A percentile compares a stretch with the other conserved stretches of the same genome.
Conservation (phyloP, 2,888 invertebrate genomes). For the Sinhomidia bicolor region DNA sequence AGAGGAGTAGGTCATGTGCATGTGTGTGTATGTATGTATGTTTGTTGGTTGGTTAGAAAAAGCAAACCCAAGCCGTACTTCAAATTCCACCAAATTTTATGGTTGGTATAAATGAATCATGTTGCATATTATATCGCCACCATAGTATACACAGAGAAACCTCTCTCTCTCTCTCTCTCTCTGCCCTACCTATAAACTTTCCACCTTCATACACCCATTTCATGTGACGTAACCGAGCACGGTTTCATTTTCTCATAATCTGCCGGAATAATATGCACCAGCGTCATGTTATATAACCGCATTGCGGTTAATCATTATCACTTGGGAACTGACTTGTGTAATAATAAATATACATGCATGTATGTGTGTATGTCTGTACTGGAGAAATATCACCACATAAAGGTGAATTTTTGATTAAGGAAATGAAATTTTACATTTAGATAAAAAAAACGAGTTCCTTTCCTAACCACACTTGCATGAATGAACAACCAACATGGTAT, state of each 20-base stretch:
- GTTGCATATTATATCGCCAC: not conserved
- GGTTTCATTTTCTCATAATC: conserved; percentile 17
- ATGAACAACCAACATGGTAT: not conserved
- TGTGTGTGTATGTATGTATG: no score
- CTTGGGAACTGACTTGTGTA: conserved; percentile 51
- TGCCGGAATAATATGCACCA: conserved; percentile 4
- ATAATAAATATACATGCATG: no score
- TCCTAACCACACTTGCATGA: not conserved
- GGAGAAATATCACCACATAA: conserved; percentile 4
- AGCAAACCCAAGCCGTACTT: not conserved
- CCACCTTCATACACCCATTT: not conserved
- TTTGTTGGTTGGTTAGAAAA: no score
- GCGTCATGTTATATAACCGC: conserved; percentile 35
- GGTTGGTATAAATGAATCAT: not conserved
- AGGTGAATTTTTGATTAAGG: conserved; percentile 52
- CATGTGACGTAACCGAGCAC: not conserved
- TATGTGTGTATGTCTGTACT: not conserved
- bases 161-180: no score
- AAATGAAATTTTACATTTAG: conserved; percentile 27
- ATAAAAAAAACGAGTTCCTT: not conserved
- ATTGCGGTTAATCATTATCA: conserved; percentile 68
- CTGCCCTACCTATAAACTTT: no score
- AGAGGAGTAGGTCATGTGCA: no score
- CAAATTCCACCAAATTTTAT: not conserved
- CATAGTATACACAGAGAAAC: no score